A percentile compares a stretch with the other conserved stretches of the same genome.
Evolutionary conservation across 2,888 invertebrate genomes (phyloP).

Genomic region (Drosophila birchii): DNA sequence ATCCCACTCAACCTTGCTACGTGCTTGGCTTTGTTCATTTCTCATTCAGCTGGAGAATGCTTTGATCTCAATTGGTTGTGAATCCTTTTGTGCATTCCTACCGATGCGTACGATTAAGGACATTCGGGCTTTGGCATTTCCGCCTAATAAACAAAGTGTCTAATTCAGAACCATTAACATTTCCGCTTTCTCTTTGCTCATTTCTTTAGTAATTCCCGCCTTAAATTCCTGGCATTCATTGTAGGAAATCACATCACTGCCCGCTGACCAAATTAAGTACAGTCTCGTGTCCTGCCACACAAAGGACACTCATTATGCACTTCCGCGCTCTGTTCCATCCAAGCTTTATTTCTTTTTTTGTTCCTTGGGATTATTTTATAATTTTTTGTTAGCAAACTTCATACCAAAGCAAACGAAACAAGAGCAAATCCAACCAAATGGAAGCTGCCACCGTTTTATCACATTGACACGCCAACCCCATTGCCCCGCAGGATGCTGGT

Average conservation of each 20-base stretch:
- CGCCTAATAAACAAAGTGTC: constrained; percentile 7
- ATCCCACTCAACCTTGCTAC: not conserved
- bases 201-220: constrained; percentile 5
- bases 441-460: constrained; percentile 43
- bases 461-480: constrained; percentile 29
- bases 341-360: no score
- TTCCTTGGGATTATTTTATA: constrained; percentile 45
- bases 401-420: constrained; percentile 30
- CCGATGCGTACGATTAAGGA: not conserved
- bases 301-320: constrained; percentile 73
- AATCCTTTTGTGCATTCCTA: constrained; percentile 26
- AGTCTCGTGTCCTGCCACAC: constrained; percentile 51
- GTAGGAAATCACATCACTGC: constrained; percentile 31
- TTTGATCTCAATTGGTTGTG: constrained; percentile 20
- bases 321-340: constrained; percentile 21
- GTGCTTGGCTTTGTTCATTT: constrained; percentile 1
- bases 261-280: constrained; percentile 52
- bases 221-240: constrained; percentile 20
- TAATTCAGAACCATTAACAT: constrained; percentile 24
- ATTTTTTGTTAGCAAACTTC: constrained; percentile 16
- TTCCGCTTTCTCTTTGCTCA: constrained; percentile 8
- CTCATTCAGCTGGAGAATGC: not conserved
- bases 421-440: constrained; percentile 23
- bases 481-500: constrained; percentile 6
- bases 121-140: constrained; percentile 2